These are phyloP conservation scores for Origma solitaria DNA, from an alignment of 2,113 vertebrate genomes.

Conservation along the genomic window DNA sequence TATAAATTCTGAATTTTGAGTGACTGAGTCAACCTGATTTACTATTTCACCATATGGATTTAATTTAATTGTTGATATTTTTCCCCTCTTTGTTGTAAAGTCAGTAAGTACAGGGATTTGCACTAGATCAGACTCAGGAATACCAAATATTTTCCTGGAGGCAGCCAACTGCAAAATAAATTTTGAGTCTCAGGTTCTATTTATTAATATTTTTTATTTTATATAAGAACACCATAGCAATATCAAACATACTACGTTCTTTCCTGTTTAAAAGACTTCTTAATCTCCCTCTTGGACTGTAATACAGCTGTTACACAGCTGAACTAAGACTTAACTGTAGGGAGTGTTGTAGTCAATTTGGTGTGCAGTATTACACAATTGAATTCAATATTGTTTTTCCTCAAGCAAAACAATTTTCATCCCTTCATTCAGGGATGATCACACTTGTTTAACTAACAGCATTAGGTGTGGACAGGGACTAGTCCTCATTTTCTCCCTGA, in stretches of 20 bases:
- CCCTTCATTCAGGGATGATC: background rate
- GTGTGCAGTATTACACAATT: background rate
- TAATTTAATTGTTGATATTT: background rate
- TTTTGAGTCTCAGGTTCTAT: background rate
- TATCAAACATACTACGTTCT: background rate
- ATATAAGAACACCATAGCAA: background rate
- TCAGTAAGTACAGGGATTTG: background rate
- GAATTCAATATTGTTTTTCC: background rate
- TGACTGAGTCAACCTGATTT: background rate
- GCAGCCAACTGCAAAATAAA: background rate
- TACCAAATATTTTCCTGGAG: background rate
- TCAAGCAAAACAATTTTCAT: background rate
- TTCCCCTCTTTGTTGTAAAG: background rate
- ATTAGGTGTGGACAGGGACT: background rate
- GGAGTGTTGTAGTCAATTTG: background rate
- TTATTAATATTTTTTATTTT: slow-evolving; percentile 7
- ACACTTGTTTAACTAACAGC: background rate
- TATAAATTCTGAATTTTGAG: background rate
- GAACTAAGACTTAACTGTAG: background rate
- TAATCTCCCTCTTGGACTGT: background rate
- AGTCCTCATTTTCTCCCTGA: background rate
- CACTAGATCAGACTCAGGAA: background rate
- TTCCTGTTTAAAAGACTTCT: background rate
- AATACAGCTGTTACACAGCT: background rate
- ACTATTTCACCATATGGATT: background rate